Evolutionary conservation across 2,797 vertebrate genomes (phyloP), one percentile per base, ranked within the genome.

Genomic region (Coccyzus lansbergi): DNA sequence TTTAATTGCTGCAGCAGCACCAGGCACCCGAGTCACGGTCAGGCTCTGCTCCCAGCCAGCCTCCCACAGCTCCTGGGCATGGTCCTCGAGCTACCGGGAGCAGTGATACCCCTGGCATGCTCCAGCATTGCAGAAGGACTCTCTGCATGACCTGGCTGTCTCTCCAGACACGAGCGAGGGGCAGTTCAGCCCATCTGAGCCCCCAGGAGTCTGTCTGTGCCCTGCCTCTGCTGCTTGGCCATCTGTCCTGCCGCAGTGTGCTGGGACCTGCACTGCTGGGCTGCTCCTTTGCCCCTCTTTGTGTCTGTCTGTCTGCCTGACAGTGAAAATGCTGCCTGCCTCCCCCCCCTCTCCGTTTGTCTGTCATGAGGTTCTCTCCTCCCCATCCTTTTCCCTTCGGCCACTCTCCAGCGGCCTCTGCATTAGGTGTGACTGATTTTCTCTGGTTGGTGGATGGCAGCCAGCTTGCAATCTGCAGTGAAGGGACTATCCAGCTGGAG

Each of bases 1-100:
- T 94, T 95, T 71, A 76, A 88, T 78, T 72, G 74, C 90, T 93
- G 94, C 94, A 86, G 94, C 90, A 94, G 77, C 80, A 69, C 38
- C 77, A 72, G 63, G 65, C 34, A 79, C 86, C 42, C 2, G 3
- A 90, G 83, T 90, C 90, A 65, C 3, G 22, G 70, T 86, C 12
- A 52, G 21, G 10, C 19, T 79, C 68, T 46, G 46, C 59, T 78
- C 21, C 53, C n/a, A 72, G 38, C 28, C 64, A 56, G 56, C 22
- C 25, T 72, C 38, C 56, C 64, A 68, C 84, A 85, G 82, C 71
- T 67, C 0, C 52, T 38, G 77, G 34, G 34, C 21, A 40, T 0
- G 2, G 10, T 34, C 12, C 63, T 48, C 36, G 48, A 59, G 79
- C 42, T 79, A 8, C 9, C 6, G 4, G 38, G 34, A 70, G 16